Percentiles rank a stretch among this genome's conserved stretches.
Conservation (phyloP, 2,888 invertebrate species). For the Hirtodrosophila alboralis region DNA sequence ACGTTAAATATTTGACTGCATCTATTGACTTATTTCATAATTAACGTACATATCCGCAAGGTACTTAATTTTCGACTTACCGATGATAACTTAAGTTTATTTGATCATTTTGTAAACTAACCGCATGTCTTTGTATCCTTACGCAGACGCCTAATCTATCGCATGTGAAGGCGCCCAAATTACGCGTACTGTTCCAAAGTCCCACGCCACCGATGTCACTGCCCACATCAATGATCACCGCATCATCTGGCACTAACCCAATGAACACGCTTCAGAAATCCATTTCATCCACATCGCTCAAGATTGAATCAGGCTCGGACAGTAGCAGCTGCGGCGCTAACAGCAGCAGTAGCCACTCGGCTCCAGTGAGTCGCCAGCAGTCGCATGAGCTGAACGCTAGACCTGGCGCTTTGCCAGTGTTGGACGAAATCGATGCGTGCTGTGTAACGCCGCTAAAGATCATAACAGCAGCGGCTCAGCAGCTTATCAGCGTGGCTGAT, state of each 20-base stretch:
- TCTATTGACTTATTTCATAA: no score
- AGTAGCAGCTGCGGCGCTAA: constrained; percentile 54
- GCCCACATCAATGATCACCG: constrained; percentile 28
- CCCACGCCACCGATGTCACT: constrained; percentile 66
- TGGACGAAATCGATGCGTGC: constrained; percentile 59
- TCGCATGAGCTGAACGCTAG: constrained; percentile 67
- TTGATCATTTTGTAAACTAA: constrained; percentile 48
- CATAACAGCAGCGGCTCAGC: constrained; percentile 65
- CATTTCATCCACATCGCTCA: constrained; percentile 82
- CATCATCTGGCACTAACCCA: constrained; percentile 50
- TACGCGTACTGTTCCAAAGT: constrained; percentile 83
- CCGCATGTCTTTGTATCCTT: constrained; percentile 55
- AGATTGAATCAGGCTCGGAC: constrained; percentile 61
- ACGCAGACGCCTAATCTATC: constrained; percentile 82
- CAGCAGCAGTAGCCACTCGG: constrained; percentile 67
- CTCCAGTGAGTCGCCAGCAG: constrained; percentile 80
- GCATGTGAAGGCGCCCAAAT: constrained; percentile 78
- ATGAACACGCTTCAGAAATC: constrained; percentile 80
- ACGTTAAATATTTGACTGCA: no score
- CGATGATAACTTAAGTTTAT: not conserved
- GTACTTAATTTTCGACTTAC: not conserved
- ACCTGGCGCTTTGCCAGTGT: constrained; percentile 38
- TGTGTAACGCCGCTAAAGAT: constrained; percentile 75
- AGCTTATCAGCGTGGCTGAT: constrained; percentile 55
- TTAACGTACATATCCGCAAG: constrained; percentile 3